Base-by-base conservation (phyloP, 2,113 vertebrate genomes). In the Platichthys stellatus region DNA sequence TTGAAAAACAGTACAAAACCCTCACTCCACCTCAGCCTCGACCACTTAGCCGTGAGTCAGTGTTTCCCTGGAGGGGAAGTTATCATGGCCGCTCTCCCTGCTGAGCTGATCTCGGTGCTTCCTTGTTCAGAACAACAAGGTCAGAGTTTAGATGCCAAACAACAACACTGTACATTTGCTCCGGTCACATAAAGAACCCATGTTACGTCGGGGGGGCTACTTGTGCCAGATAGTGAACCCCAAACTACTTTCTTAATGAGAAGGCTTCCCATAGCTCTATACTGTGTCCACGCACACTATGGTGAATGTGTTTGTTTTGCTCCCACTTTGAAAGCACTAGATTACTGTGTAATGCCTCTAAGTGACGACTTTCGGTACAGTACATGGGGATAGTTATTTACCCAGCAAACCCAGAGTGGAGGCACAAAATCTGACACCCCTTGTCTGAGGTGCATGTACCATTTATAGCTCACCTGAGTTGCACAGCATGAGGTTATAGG, bases 401-500 rank as follows among this genome's bases (percentile, higher is more conserved):
- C 14, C 13, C 13, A 17, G 2, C 15, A 47, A 47, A 47, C 15
- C 45, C 45, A 17, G 15, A 49, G 3, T 5, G 15, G 17, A 14
- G 47, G 47, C 15, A 18, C 1, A 18, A 18, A 17, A 49, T 49
- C 38, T 12, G 38, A 40, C 38, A 40, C 38, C 38, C 38, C 38
- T 40, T 40, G 11, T 40, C 38, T 11, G 38, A 47, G 51, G 20
- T 53, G 51, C 51, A n/a, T 23, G 51, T 9, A n/a, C 51, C 45
- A 53, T 53, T 20, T n/a, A 53, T n/a, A 8, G 51, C 20, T 7
- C 18, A n/a, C 51, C n/a, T n/a, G 18, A n/a, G 10, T 21, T 54
- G 53, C 31, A 54, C 28, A 72, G 49, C 63, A 69, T n/a, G 28
- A 65, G 59, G 40, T 40, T 6, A 31, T 31, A 23, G 64, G 60